Evolutionary conservation across 2,888 invertebrate species (phyloP).

Genomic region (Sinhomidia bicolor): DNA sequence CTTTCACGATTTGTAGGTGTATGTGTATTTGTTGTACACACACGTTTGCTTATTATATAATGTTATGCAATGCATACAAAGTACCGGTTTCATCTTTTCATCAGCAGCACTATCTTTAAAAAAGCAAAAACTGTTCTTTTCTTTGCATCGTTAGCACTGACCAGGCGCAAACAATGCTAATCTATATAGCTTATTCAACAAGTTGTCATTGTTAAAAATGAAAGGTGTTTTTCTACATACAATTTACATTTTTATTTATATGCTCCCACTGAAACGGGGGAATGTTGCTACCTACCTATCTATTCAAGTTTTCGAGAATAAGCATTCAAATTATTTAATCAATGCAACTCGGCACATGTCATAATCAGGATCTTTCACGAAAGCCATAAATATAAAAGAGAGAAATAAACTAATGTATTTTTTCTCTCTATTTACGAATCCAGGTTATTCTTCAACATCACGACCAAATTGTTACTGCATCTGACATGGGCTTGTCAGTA

Average conservation of each 20-base stretch:
- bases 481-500: conserved; percentile 95
- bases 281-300: background rate
- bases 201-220: conserved; percentile 60
- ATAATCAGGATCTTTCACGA: conserved; percentile 52
- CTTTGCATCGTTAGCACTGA: conserved; percentile 61
- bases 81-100: conserved; percentile 68
- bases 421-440: conserved; percentile 42
- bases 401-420: background rate
- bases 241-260: background rate
- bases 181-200: conserved; percentile 20
- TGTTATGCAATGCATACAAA: conserved; percentile 36
- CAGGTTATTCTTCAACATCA: conserved; percentile 90
- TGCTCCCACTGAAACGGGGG: background rate
- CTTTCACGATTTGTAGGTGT: conserved; percentile 23
- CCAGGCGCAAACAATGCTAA: conserved; percentile 52
- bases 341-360: conserved; percentile 52
- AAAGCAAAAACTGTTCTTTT: conserved; percentile 40
- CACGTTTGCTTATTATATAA: background rate
- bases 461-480: conserved; percentile 96
- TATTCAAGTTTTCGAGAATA: background rate
- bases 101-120: conserved; percentile 13
- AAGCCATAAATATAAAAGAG: background rate
- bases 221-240: conserved; percentile 53
- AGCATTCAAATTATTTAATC: conserved; percentile 46
- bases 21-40: background rate